These are phyloP conservation scores for Vanessa tameamea DNA, from an alignment of 1,140 invertebrate species.

Conservation along the genomic window DNA sequence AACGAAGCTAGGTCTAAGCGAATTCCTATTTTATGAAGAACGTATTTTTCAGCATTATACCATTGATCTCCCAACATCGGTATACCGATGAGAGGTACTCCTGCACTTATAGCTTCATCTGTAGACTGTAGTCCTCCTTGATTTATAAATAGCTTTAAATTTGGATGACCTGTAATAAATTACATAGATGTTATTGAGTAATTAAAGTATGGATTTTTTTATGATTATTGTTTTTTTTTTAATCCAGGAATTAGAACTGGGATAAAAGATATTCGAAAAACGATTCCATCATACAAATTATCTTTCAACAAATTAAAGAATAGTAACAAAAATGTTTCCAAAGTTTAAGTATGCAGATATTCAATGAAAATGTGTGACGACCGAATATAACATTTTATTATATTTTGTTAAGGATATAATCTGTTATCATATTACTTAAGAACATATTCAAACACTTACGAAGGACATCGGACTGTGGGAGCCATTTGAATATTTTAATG, in stretches of 20 bases:
- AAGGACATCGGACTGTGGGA: constrained; percentile 78
- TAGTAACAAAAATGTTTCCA: too few species aligned
- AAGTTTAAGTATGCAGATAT: too few species aligned
- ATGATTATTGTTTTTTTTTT: not conserved
- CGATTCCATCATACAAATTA: too few species aligned
- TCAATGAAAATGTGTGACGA: not conserved
- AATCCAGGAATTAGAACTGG: too few species aligned
- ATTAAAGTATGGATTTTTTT: not conserved
- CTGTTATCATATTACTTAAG: not conserved
- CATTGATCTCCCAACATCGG: constrained; percentile 66
- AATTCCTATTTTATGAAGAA: constrained; percentile 48
- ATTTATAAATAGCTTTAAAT: constrained; percentile 82
- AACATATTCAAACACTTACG: constrained; percentile 54
- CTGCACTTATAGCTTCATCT: constrained; percentile 81
- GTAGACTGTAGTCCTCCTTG: constrained; percentile 83
- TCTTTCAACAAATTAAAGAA: too few species aligned
- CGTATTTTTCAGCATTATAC: constrained; percentile 57
- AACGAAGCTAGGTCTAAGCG: constrained; percentile 42
- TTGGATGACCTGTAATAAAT: constrained; percentile 61
- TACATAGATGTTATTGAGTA: not conserved
- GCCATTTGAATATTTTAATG: constrained; percentile 77
- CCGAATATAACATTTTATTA: not conserved
- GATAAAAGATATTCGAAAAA: too few species aligned
- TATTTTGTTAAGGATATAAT: not conserved
- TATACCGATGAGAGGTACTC: constrained; percentile 81